Conservation (phyloP, 2,113 vertebrate genomes). For the Clarias macrocephalus region DNA sequence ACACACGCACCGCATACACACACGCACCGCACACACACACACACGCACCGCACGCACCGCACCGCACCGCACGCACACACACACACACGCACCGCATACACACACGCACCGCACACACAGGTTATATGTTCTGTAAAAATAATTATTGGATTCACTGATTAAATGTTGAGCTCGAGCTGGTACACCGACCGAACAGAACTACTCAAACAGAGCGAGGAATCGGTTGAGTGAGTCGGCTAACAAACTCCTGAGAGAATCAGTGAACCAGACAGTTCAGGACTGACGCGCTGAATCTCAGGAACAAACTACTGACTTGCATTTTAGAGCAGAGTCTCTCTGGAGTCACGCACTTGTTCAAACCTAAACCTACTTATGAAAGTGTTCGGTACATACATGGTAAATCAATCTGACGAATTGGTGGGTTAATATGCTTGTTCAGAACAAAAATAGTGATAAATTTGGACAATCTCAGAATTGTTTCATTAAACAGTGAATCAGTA, state of each 20-base stretch:
- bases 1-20: background rate
- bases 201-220: background rate
- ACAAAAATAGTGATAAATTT: background rate
- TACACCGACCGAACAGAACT: background rate
- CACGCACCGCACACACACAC: background rate
- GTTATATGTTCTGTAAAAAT: background rate
- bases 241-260: no score
- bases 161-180: background rate
- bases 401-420: no score
- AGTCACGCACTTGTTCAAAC: background rate
- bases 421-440: background rate
- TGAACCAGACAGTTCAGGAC: background rate
- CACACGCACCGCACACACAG: background rate
- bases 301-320: background rate
- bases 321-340: background rate
- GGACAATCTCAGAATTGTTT: background rate
- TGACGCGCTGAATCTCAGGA: background rate
- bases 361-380: no score
- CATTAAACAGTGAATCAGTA: background rate
- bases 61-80: no score
- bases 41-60: no score
- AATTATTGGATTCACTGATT: background rate
- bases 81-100: background rate
- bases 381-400: background rate
- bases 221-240: background rate